A percentile compares a stretch with the other conserved stretches of the same genome.
These are phyloP conservation scores for Leucosticte australis DNA, from an alignment of 2,113 vertebrate genomes.

Conservation along the genomic window DNA sequence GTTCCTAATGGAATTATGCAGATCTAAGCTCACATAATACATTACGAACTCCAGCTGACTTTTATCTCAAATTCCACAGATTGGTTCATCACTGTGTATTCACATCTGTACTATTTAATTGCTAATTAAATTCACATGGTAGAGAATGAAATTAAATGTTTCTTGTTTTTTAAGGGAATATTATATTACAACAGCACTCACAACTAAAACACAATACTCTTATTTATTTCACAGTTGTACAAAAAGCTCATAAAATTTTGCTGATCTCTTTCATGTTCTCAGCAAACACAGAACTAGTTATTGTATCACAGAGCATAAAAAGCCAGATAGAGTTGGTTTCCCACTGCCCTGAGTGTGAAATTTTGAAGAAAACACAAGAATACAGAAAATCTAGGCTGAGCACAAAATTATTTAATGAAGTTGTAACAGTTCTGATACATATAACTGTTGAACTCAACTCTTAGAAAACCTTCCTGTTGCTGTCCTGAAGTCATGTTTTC, in stretches of 20 bases:
- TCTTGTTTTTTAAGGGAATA: neutral
- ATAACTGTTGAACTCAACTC: neutral
- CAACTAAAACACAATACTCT: neutral
- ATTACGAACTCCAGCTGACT: neutral
- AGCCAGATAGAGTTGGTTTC: neutral
- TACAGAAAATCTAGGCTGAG: neutral
- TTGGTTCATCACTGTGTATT: constrained; percentile 7
- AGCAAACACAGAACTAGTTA: neutral
- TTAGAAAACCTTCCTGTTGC: neutral
- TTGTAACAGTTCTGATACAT: neutral
- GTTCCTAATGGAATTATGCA: neutral
- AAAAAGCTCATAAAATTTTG: neutral
- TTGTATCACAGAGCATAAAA: neutral
- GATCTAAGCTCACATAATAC: neutral
- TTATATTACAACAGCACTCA: neutral
- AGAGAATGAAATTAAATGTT: neutral
- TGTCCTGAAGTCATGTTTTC: neutral
- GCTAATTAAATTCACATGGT: neutral
- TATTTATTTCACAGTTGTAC: neutral
- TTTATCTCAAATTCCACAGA: constrained; percentile 6
- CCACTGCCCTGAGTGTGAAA: neutral
- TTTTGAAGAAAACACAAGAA: neutral
- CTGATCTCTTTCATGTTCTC: neutral
- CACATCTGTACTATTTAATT: neutral
- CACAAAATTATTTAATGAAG: neutral